Conservation (phyloP, 2,888 invertebrate species). For the Pyrocoelia pectoralis region DNA sequence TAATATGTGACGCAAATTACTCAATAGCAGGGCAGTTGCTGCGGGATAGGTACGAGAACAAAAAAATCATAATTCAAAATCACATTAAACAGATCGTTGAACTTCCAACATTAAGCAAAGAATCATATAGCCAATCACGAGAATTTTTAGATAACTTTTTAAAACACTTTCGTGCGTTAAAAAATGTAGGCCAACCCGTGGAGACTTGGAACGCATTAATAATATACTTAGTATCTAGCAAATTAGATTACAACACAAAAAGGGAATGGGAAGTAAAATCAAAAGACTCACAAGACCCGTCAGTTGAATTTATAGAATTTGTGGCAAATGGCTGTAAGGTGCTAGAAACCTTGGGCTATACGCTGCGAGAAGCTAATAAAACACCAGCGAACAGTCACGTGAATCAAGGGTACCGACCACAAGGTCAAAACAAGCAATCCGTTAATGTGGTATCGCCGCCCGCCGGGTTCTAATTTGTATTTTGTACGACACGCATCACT, state of each 20-base stretch:
- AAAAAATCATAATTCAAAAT: not conserved
- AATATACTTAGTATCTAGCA: conserved; percentile 2
- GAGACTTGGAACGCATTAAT: not conserved
- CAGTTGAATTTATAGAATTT: conserved; percentile 1
- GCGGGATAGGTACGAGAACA: conserved; percentile 3
- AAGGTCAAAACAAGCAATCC: not conserved
- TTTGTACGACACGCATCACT: not conserved
- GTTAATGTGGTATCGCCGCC: not conserved
- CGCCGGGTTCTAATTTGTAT: conserved; percentile 1
- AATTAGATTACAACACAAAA: not conserved
- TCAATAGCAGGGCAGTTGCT: not conserved
- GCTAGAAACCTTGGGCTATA: not conserved
- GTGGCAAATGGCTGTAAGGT: not conserved
- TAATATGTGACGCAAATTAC: not conserved
- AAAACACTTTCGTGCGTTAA: no score
- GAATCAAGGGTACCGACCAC: not conserved
- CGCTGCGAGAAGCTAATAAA: not conserved
- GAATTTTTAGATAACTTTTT: not conserved
- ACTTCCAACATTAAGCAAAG: not conserved
- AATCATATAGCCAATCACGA: not conserved
- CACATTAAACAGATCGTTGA: no score
- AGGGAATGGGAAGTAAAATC: conserved; percentile 1
- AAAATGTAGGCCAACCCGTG: conserved; percentile 1
- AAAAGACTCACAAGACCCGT: not conserved
- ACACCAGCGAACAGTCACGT: not conserved